Evolutionary conservation across 2,113 vertebrate species (phyloP).

Genomic region (Embiotoca jacksoni): DNA sequence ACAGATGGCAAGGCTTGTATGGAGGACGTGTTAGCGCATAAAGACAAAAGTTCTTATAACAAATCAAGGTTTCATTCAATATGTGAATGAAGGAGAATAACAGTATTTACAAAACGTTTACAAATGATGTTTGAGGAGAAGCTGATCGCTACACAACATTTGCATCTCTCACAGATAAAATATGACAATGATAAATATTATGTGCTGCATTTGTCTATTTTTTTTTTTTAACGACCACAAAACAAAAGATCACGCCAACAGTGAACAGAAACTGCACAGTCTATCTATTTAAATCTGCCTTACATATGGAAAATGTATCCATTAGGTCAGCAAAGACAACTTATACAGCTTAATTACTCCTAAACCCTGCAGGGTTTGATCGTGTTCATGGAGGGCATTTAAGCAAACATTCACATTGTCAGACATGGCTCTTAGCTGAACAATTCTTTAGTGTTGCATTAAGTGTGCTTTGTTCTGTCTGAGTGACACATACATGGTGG

Average conservation of each 20-base stretch:
- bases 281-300: not conserved
- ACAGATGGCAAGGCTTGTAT: constrained; percentile 5
- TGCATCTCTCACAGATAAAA: constrained; percentile 17
- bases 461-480: constrained; percentile 48
- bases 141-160: not conserved
- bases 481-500: not conserved
- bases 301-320: not conserved
- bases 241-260: constrained; percentile 26
- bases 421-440: constrained; percentile 58
- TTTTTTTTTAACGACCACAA: constrained; percentile 15
- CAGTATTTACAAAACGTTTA: constrained; percentile 25
- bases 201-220: constrained; percentile 1
- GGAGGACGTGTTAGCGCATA: not conserved
- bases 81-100: not conserved
- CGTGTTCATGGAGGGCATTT: constrained; percentile 38
- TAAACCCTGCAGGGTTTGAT: constrained; percentile 1
- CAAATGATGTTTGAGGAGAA: constrained; percentile 5
- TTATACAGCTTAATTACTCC: not conserved
- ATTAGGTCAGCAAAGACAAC: constrained; percentile 14
- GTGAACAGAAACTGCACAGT: constrained; percentile 19
- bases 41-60: constrained; percentile 7
- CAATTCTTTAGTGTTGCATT: constrained; percentile 51
- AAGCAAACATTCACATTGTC: constrained; percentile 74
- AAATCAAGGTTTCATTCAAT: constrained; percentile 5
- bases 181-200: constrained; percentile 51